Conservation (phyloP, 1,140 invertebrate species). For the Harpegnathos saltator region DNA sequence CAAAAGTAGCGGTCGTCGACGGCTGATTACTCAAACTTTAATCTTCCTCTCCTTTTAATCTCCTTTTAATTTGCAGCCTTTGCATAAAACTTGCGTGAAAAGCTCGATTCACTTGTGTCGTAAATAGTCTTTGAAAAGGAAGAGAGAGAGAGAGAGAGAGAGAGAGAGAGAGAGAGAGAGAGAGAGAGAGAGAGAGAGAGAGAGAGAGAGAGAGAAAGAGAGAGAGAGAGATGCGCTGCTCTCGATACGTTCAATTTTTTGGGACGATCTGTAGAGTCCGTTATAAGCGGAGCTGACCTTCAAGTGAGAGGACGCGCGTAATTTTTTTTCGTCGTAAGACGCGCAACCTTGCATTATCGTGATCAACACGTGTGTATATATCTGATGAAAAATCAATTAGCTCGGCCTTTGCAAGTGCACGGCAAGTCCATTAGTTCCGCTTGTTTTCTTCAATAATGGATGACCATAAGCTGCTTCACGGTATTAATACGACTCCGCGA, state of each 20-base stretch:
- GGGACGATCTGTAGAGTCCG: neutral
- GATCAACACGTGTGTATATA: neutral
- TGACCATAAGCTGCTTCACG: slow-evolving; percentile 15
- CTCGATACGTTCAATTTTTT: neutral
- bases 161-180: no score
- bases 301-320: neutral
- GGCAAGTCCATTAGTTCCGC: slow-evolving; percentile 38
- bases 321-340: no score
- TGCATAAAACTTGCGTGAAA: no score
- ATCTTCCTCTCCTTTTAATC: no score
- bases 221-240: no score
- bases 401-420: slow-evolving; percentile 34
- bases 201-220: no score
- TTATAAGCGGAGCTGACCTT: slow-evolving; percentile 4
- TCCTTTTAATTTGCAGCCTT: no score
- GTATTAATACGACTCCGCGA: slow-evolving; percentile 44
- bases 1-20: slow-evolving; percentile 38
- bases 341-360: slow-evolving; percentile 9
- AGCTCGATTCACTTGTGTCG: no score
- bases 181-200: no score
- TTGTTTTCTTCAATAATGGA: slow-evolving; percentile 40
- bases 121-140: no score
- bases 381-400: slow-evolving; percentile 39
- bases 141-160: no score
- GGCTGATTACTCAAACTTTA: no score